A percentile compares a stretch with the other conserved stretches of the same genome.
Conservation (phyloP, 2,888 invertebrate genomes). For the Incurvaria masculella region DNA sequence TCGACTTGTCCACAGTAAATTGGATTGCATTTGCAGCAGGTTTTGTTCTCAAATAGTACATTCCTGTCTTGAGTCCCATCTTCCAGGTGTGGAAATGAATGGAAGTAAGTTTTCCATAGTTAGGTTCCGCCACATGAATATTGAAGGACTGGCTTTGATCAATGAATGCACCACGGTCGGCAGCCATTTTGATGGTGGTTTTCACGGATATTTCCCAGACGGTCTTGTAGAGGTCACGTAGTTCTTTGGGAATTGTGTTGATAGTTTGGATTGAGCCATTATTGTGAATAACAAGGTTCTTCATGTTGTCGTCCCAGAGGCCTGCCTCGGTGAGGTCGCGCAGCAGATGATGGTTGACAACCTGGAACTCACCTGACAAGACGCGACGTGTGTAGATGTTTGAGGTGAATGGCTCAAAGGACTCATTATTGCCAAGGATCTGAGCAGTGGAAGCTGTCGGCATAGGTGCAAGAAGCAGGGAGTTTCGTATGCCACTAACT, state of each 20-base stretch:
- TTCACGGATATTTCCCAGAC: conserved; percentile 98
- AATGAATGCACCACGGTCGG: conserved; percentile 96
- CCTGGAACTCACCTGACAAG: conserved; percentile 92
- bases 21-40: conserved; percentile 96
- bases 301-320: conserved; percentile 95
- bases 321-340: conserved; percentile 88
- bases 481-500: conserved; percentile 89
- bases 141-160: conserved; percentile 99
- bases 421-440: conserved; percentile 98
- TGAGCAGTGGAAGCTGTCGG: conserved; percentile 99
- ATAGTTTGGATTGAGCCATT: conserved; percentile 93
- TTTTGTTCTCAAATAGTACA: conserved; percentile 97
- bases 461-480: conserved; percentile 94
- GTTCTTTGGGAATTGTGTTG: conserved; percentile 75
- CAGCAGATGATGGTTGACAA: conserved; percentile 94
- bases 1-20: conserved; percentile 91
- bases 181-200: conserved; percentile 92
- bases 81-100: conserved; percentile 99
- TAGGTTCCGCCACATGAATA: conserved; percentile 94
- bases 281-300: conserved; percentile 86
- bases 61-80: conserved; percentile 95
- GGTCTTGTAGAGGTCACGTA: conserved; percentile 90
- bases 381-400: conserved; percentile 95
- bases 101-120: conserved; percentile 89
- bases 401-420: conserved; percentile 96